phyloP scores from a whole-genome alignment of 2,113 vertebrate species.

The Alethe castanea region DNA sequence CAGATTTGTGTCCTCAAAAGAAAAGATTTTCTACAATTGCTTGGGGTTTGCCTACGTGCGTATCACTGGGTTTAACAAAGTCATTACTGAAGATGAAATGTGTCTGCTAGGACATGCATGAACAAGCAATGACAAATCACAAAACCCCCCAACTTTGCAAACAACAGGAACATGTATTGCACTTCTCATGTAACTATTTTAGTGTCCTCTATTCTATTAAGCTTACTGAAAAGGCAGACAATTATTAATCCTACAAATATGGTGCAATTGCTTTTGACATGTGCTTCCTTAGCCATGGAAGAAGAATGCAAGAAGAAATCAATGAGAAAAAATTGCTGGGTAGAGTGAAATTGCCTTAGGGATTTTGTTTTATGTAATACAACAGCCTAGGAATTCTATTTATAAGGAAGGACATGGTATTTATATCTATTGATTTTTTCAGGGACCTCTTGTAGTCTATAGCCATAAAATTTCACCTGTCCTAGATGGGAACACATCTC shows the following conservation, averaged over 20 bases:
- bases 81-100: neutral
- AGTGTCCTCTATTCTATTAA: neutral
- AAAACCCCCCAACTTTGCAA: neutral
- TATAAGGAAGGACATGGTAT: neutral
- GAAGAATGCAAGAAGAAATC: constrained; percentile 27
- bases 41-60: accelerated
- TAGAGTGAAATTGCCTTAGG: constrained; percentile 6
- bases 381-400: neutral
- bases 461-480: constrained; percentile 3
- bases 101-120: neutral
- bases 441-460: neutral
- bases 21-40: neutral
- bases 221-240: constrained; percentile 21
- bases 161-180: neutral
- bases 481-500: neutral
- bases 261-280: constrained; percentile 35
- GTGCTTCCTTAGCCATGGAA: constrained; percentile 16
- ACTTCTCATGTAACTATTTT: neutral
- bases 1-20: neutral
- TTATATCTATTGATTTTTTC: constrained; percentile 32
- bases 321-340: constrained; percentile 22
- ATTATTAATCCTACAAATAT: constrained; percentile 36
- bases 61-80: neutral
- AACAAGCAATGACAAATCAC: neutral
- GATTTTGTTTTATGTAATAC: constrained; percentile 28